These are phyloP conservation scores for Toxostoma redivivum DNA, from an alignment of 2,113 vertebrate species.

Conservation along the genomic window DNA sequence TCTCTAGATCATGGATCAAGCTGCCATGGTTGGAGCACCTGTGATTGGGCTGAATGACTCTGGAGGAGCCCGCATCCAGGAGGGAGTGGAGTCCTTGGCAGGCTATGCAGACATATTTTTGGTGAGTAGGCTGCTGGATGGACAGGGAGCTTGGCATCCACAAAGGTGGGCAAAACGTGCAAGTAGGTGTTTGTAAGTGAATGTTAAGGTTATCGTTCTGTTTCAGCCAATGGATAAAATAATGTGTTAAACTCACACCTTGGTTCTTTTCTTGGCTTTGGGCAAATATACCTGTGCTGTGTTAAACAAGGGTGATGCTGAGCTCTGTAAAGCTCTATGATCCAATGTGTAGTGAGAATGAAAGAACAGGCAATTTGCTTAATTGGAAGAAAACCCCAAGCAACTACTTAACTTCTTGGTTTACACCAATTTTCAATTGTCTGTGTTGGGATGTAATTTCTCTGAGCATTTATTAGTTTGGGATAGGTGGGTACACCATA, in stretches of 20 bases:
- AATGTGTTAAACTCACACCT: not conserved
- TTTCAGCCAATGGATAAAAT: not conserved
- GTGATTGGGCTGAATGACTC: slow-evolving; percentile 98
- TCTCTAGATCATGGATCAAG: slow-evolving; percentile 95
- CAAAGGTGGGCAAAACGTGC: not conserved
- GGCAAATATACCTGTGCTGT: not conserved
- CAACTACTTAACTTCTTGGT: not conserved
- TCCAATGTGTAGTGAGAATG: not conserved
- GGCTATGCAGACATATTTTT: slow-evolving; percentile 98
- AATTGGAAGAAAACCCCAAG: not conserved
- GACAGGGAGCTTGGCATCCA: not conserved
- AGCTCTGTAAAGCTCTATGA: not conserved
- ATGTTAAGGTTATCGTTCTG: not conserved
- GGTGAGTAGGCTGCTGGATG: slow-evolving; percentile 70
- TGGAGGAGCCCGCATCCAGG: slow-evolving; percentile 95
- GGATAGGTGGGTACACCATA: not conserved
- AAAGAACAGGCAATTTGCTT: not conserved
- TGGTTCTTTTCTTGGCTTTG: not conserved
- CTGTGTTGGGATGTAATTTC: not conserved
- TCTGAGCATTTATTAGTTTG: not conserved
- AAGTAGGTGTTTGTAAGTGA: not conserved
- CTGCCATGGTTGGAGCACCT: slow-evolving; percentile 90
- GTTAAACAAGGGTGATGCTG: not conserved
- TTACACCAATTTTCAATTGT: not conserved
- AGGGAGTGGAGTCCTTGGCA: slow-evolving; percentile 95